Percentiles rank a stretch among this genome's conserved stretches.
These are phyloP conservation scores for Andrena marginata DNA, from an alignment of 2,888 invertebrate species.

Conservation along the genomic window DNA sequence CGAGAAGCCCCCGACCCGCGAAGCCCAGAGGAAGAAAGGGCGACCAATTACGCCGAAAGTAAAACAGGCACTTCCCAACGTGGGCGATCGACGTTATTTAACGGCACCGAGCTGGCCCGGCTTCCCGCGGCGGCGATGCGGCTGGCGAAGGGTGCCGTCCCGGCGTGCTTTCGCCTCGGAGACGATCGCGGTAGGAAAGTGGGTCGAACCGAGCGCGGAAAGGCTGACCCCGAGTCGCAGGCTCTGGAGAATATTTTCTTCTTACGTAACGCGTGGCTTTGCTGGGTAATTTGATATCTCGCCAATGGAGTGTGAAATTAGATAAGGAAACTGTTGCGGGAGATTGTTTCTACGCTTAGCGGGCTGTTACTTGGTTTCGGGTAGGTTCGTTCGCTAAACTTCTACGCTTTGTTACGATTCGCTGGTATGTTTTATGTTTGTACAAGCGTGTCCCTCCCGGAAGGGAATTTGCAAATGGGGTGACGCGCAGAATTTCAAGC, in stretches of 20 bases:
- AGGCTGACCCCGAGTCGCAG: neutral
- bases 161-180: neutral
- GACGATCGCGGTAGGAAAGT: neutral
- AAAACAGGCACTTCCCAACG: neutral
- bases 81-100: neutral
- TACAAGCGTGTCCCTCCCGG: neutral
- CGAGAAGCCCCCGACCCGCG: conserved; percentile 9
- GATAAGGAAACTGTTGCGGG: neutral
- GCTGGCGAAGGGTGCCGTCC: neutral
- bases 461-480: no score
- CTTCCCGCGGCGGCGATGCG: no score
- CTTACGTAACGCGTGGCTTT: neutral
- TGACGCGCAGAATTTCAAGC: no score
- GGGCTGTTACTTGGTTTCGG: neutral
- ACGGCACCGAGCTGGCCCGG: no score
- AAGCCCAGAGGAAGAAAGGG: neutral
- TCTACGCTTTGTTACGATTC: neutral
- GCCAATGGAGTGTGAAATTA: neutral
- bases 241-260: neutral
- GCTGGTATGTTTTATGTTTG: neutral
- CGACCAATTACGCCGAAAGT: conserved; percentile 3
- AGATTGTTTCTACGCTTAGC: neutral
- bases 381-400: neutral
- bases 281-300: neutral
- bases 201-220: neutral